Conservation (phyloP, 1,140 invertebrate species). For the Luehdorfia chinensis region DNA sequence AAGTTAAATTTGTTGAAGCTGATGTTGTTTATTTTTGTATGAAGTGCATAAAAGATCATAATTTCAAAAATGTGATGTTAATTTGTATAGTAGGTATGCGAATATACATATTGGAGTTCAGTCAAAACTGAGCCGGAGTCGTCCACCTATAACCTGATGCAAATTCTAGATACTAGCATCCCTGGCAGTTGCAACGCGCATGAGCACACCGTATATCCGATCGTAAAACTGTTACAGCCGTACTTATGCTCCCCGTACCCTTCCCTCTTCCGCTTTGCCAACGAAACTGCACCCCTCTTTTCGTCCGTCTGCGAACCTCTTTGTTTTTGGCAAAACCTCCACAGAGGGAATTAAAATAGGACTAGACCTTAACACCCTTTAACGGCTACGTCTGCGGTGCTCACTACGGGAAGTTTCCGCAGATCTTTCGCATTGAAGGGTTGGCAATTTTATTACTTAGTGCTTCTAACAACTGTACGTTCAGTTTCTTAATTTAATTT, state of each 20-base stretch:
- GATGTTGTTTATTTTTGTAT: no score
- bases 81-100: no score
- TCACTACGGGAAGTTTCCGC: slow-evolving; percentile 4
- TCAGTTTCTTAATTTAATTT: no score
- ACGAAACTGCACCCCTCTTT: slow-evolving; percentile 25
- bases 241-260: slow-evolving; percentile 26
- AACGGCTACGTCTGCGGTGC: slow-evolving; percentile 53
- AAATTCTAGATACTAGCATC: slow-evolving; percentile 48
- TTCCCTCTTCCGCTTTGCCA: slow-evolving; percentile 14
- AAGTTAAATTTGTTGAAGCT: no score
- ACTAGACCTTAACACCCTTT: slow-evolving; percentile 65
- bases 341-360: slow-evolving; percentile 45
- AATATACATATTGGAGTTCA: no score
- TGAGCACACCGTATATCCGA: slow-evolving; percentile 64
- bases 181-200: slow-evolving; percentile 55
- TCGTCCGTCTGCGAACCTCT: slow-evolving; percentile 41
- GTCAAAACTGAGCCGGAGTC: no score
- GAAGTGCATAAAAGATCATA: no score
- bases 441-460: slow-evolving; percentile 18
- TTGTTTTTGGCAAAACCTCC: slow-evolving; percentile 63
- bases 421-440: slow-evolving; percentile 34
- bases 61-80: no score
- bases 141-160: slow-evolving; percentile 67
- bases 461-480: no score
- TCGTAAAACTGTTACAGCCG: slow-evolving; percentile 70